phyloP scores from a whole-genome alignment of 2,888 invertebrate species.

The Melipona beecheii region DNA sequence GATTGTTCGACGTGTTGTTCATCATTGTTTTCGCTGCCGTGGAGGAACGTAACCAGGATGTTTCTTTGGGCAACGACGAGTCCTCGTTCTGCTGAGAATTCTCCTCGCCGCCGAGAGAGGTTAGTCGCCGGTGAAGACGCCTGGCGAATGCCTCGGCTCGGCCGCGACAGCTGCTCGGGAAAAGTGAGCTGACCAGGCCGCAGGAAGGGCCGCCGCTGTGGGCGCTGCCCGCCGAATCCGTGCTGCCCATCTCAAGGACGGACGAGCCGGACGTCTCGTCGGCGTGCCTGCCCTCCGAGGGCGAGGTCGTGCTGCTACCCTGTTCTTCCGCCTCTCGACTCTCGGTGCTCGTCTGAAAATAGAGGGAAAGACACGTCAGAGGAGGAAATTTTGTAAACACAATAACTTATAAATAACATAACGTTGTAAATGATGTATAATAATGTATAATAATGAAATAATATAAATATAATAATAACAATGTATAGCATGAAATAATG shows the following conservation, averaged over 20 bases:
- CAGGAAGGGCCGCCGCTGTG: conserved; percentile 78
- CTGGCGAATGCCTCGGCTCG: conserved; percentile 93
- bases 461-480: too few species aligned
- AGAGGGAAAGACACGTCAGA: neutral
- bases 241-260: conserved; percentile 76
- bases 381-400: too few species aligned
- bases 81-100: conserved; percentile 44
- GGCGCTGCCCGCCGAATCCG: conserved; percentile 82
- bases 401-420: too few species aligned
- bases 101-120: conserved; percentile 87
- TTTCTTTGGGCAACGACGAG: conserved; percentile 76
- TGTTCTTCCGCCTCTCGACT: conserved; percentile 63
- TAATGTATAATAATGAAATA: too few species aligned
- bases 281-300: conserved; percentile 60
- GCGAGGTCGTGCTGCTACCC: conserved; percentile 59
- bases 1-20: conserved; percentile 74
- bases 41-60: conserved; percentile 74
- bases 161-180: conserved; percentile 90
- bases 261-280: conserved; percentile 55
- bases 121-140: conserved; percentile 90
- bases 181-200: conserved; percentile 78
- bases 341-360: conserved; percentile 65
- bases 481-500: too few species aligned
- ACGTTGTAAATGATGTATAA: too few species aligned
- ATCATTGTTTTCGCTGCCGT: conserved; percentile 72